A percentile compares a stretch with the other conserved stretches of the same genome.
phyloP scores from a whole-genome alignment of 2,113 vertebrate genomes.

The Chiloscyllium plagiosum region DNA sequence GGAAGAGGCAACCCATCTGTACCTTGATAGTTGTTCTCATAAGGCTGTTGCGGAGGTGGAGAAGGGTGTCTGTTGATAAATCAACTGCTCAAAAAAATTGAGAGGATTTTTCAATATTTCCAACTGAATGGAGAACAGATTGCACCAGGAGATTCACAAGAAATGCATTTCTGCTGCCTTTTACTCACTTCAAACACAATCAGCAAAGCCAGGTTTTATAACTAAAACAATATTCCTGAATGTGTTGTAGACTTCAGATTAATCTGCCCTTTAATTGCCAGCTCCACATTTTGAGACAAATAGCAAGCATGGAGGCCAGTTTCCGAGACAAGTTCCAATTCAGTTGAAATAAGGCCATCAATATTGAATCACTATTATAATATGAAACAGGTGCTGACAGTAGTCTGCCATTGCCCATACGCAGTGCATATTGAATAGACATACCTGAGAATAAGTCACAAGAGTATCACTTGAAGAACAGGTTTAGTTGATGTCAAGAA shows the following conservation, averaged over 20 bases:
- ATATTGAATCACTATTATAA: neutral
- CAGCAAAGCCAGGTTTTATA: neutral
- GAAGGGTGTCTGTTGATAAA: neutral
- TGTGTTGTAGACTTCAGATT: neutral
- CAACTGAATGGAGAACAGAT: neutral
- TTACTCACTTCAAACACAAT: neutral
- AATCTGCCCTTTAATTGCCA: neutral
- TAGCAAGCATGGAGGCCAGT: neutral
- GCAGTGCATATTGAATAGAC: neutral
- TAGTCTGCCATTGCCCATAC: neutral
- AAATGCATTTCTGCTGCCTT: neutral
- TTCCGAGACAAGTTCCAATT: neutral
- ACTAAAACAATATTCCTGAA: conserved; percentile 9
- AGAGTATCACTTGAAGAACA: neutral
- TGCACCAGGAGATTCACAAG: neutral
- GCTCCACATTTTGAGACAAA: neutral
- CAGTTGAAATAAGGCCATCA: neutral
- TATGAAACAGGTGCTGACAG: conserved; percentile 22
- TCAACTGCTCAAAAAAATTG: neutral
- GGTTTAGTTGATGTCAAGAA: neutral
- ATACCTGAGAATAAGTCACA: conserved; percentile 14
- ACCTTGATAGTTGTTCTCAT: neutral
- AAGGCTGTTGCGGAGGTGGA: neutral
- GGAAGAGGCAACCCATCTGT: neutral
- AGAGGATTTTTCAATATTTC: neutral